Evolutionary conservation across 1,140 invertebrate species (phyloP), one percentile per base, ranked within the genome.

Genomic region (Apis florea): DNA sequence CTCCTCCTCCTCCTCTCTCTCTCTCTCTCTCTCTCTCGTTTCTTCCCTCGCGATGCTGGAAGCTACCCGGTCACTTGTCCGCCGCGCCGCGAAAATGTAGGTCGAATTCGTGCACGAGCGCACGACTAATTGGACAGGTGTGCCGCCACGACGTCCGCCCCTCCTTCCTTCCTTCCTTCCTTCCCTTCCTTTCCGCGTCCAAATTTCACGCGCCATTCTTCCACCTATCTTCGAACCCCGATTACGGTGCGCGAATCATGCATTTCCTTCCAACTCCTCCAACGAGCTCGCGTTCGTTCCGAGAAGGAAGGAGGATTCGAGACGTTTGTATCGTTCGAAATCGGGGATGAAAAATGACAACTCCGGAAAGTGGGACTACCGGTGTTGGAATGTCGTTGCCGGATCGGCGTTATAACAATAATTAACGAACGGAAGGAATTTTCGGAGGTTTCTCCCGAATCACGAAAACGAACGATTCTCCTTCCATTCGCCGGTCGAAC

Each of bases 381-480:
- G 56, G 84, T 73, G 58, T 40, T 54, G 68, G 49, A 56, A 82
- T 56, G 66, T 58, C 73, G 74, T n/a, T n/a, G 69, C 31, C 74
- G 66, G 67, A 86, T 87, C 78, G 67, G 66, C 79, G 85, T 87
- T 84, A 87, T 83, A 87, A 85, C 80, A 87, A 85, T 84, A 87
- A 83, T 85, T 69, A 85, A 87, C 80, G 83, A n/a, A n/a, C 64
- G 64, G 61, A 61, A 47, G 68, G 72, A 83, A 76, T 87, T 79
- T 83, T 59, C 54, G 72, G 4, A 54, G 21, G 58, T 31, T 77
- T 78, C 75, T 73, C 31, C 31, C 87, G n/a, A n/a, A n/a, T n/a
- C 90, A 91, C 90, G 90, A 91, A 88, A 91, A 56, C 79, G 87
- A n/a, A n/a, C 87, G 88, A 40, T 70, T 49, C 24, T 5, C 12